phyloP scores from a whole-genome alignment of 2,888 invertebrate genomes.

The Dioctria linearis region DNA sequence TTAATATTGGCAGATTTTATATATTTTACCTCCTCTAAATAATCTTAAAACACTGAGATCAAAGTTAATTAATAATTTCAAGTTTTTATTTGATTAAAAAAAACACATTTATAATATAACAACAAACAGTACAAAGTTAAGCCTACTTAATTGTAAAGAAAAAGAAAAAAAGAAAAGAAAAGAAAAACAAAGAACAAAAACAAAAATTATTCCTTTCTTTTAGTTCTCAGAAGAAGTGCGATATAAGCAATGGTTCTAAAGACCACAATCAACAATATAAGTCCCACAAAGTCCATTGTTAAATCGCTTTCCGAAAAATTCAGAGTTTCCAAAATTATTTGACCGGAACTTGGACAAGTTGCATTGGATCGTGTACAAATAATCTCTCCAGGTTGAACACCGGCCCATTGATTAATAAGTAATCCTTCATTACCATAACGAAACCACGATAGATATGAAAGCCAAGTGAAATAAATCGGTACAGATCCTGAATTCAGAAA shows the following conservation, averaged over 20 bases:
- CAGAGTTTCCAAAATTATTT: slow-evolving; percentile 82
- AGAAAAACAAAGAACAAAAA: too few relatives aligned
- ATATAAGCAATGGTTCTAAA: slow-evolving; percentile 85
- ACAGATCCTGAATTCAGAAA: slow-evolving; percentile 93
- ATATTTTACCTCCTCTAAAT: too few relatives aligned
- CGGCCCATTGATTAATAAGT: slow-evolving; percentile 90
- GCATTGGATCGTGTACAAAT: slow-evolving; percentile 81
- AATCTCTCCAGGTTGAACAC: slow-evolving; percentile 81
- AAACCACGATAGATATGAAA: slow-evolving; percentile 93
- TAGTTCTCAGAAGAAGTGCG: slow-evolving; percentile 80
- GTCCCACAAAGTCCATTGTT: slow-evolving; percentile 79
- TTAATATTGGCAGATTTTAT: too few relatives aligned
- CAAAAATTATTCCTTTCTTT: slow-evolving; percentile 72
- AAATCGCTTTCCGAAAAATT: slow-evolving; percentile 83
- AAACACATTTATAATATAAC: too few relatives aligned
- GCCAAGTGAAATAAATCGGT: slow-evolving; percentile 87
- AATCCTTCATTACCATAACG: slow-evolving; percentile 92
- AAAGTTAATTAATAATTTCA: too few relatives aligned
- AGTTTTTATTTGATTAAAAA: too few relatives aligned
- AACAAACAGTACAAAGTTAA: too few relatives aligned
- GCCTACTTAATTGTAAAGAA: neutral
- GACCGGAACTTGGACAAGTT: slow-evolving; percentile 85
- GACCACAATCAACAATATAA: slow-evolving; percentile 79
- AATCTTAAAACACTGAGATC: too few relatives aligned
- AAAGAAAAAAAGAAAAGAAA: neutral